phyloP scores from a whole-genome alignment of 2,797 vertebrate species.

The Xenentodon cancila region DNA sequence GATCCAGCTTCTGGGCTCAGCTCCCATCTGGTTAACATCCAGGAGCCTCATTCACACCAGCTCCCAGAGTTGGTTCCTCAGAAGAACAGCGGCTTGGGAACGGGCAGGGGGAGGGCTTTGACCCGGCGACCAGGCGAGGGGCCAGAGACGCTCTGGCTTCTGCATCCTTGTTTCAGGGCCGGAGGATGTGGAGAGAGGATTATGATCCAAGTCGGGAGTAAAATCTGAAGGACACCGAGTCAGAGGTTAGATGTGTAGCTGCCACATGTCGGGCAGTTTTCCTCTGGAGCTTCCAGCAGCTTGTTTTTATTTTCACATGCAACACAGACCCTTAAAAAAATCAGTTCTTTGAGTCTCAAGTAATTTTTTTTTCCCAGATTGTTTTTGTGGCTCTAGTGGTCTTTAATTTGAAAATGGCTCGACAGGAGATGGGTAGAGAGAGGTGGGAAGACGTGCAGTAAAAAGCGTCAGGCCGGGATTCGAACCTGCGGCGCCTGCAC shows the following conservation, averaged over 20 bases:
- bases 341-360: slow-evolving; percentile 27
- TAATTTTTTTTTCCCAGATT: too few species aligned
- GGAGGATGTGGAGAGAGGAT: slow-evolving; percentile 21
- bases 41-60: slow-evolving; percentile 48
- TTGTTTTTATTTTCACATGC: slow-evolving; percentile 10
- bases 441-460: too few species aligned
- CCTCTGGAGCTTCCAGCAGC: not conserved
- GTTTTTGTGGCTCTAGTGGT: too few species aligned
- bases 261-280: slow-evolving; percentile 2
- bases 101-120: slow-evolving; percentile 53
- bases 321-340: slow-evolving; percentile 9
- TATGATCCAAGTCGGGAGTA: slow-evolving; percentile 17
- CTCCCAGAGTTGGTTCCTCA: slow-evolving; percentile 43
- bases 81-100: slow-evolving; percentile 53
- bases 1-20: slow-evolving; percentile 33
- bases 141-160: slow-evolving; percentile 47
- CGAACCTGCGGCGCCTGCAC: too few species aligned
- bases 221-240: slow-evolving; percentile 33
- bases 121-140: slow-evolving; percentile 46
- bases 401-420: too few species aligned
- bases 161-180: slow-evolving; percentile 9
- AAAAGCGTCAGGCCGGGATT: too few species aligned
- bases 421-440: too few species aligned
- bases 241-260: slow-evolving; percentile 12
- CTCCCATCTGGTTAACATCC: slow-evolving; percentile 64